Evolutionary conservation across 2,113 vertebrate genomes (phyloP).

Genomic region (Bujurquina vittata): DNA sequence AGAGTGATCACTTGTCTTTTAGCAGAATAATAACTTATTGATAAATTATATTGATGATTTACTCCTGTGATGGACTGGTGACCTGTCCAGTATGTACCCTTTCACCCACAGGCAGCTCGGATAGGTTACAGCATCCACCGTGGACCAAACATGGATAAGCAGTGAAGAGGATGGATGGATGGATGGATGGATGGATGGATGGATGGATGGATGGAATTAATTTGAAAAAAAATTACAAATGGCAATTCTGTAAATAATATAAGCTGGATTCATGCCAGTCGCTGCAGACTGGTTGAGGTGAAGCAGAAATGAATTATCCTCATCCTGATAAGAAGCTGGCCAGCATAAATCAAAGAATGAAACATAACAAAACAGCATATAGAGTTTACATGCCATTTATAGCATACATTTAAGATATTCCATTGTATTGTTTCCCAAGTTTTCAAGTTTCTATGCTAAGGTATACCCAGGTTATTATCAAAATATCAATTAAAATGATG

Average conservation of each 20-base stretch:
- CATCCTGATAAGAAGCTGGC: not conserved
- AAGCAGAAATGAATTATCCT: not conserved
- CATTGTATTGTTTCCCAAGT: not conserved
- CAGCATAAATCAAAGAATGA: not conserved
- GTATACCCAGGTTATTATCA: not conserved
- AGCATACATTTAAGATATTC: not conserved
- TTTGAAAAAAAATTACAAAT: not conserved
- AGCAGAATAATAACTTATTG: too few species aligned
- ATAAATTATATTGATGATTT: too few species aligned
- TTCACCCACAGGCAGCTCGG: too few species aligned
- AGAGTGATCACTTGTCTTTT: too few species aligned
- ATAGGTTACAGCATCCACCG: too few species aligned
- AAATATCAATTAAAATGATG: slow-evolving; percentile 13
- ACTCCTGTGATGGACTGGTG: too few species aligned
- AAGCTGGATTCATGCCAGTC: not conserved
- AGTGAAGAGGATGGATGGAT: not conserved
- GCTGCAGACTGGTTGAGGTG: not conserved
- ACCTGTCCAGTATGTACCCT: too few species aligned
- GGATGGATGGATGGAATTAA: not conserved
- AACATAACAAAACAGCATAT: not conserved
- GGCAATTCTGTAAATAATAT: not conserved
- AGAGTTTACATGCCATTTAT: not conserved
- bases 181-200: not conserved
- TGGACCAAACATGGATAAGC: not conserved
- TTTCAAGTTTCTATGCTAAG: not conserved